Base-by-base conservation (phyloP, 1,140 invertebrate genomes). In the Megathymus violae region DNA sequence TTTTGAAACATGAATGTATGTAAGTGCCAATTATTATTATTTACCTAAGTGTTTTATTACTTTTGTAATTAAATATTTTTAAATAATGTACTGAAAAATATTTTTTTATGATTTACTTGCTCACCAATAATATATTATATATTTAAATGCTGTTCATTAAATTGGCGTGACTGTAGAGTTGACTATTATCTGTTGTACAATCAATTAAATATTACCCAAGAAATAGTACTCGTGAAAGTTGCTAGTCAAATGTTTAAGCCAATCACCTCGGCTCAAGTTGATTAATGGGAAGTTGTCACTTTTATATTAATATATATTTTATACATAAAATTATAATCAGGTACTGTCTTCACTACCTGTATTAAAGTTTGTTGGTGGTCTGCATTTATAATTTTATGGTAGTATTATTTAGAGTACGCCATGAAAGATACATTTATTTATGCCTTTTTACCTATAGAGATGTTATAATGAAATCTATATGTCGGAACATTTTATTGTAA, bases 231-330 rank as follows among this genome's bases (percentile, higher is more conserved):
- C 41, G 52, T 36, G 47, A 47, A 61, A 36, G 50, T 62, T 66
- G 50, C 64, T 66, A 66, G 64, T 66, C 64, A 66, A 66, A 19
- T 52, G 44, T 51, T 54, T 47, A 17, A 17, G 48, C 48, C 48
- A 51, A 34, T 19, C 48, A n/a, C 16, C 6, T 17, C 5, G 31
- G 31, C 27, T 16, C 3, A 38, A 11, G 17, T 31, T 50, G 47
- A 31, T 6, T 22, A 31, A 19, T 19, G 48, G 16, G n/a, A 38
- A 16, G 10, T 38, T 22, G 2, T 31, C 27, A 9, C 27, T 31
- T 31, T 22, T 22, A 22, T 7, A 31, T 31, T 31, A 31, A 31
- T 31, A 9, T 31, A 31, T 7, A 31, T 31, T 4, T 31, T 31
- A 31, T 31, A 4, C 27, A 31, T 31, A 31, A 31, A 9, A 31